Percentiles rank a stretch among this genome's conserved stretches.
These are phyloP conservation scores for Saimiri boliviensis DNA, from an alignment of 2,113 vertebrate species.

Conservation along the genomic window DNA sequence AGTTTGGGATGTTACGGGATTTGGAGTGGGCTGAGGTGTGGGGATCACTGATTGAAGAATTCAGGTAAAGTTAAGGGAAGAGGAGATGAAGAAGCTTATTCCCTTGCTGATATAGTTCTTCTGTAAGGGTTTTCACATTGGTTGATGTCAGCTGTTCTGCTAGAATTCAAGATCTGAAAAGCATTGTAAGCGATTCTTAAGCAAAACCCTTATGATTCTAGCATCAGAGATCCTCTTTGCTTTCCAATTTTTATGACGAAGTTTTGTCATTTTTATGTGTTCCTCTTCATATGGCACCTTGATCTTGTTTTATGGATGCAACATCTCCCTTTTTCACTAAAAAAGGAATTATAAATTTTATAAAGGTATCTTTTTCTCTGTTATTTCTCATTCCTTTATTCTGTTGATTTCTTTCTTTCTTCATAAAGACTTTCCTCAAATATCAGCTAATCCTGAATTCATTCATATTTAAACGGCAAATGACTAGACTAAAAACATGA, in stretches of 20 bases:
- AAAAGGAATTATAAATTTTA: slow-evolving; percentile 3
- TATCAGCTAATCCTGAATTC: neutral
- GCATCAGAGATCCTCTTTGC: neutral
- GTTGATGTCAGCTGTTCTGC: too few relatives aligned
- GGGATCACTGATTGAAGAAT: too few relatives aligned
- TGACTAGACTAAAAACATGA: neutral
- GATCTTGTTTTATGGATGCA: neutral
- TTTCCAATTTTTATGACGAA: neutral
- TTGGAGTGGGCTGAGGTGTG: too few relatives aligned
- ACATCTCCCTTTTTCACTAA: neutral
- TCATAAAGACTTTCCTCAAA: neutral
- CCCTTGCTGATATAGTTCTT: too few relatives aligned
- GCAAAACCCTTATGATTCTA: too few relatives aligned
- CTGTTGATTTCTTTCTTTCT: neutral
- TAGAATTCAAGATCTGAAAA: too few relatives aligned
- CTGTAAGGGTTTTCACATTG: too few relatives aligned
- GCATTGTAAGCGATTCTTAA: too few relatives aligned
- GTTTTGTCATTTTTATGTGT: neutral
- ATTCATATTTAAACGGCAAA: neutral
- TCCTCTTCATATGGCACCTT: neutral
- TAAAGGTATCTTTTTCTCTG: neutral
- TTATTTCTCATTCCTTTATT: neutral
- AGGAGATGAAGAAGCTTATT: too few relatives aligned
- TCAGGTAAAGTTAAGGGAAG: too few relatives aligned
- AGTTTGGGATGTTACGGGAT: too few relatives aligned